Evolutionary conservation across 92 coral and sea anemone species (phyloP).

Genomic region (Epizoanthus illoricatus): DNA sequence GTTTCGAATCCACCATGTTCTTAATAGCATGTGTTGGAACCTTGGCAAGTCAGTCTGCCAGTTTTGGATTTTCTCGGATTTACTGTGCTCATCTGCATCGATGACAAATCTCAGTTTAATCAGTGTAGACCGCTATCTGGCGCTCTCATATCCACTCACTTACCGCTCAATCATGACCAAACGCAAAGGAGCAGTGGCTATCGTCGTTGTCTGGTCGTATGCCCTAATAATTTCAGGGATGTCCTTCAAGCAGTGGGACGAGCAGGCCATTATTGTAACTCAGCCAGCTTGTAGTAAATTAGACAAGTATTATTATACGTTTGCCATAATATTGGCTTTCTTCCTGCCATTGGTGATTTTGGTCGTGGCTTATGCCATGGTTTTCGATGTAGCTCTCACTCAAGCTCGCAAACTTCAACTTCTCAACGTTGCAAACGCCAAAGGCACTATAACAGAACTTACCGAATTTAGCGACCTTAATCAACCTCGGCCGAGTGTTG

Average conservation of each 20-base stretch:
- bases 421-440: conserved; percentile 40
- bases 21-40: conserved; percentile 84
- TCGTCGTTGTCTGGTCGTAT: conserved; percentile 77
- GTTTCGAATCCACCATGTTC: conserved; percentile 88
- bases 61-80: conserved; percentile 86
- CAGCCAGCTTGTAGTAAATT: conserved; percentile 67
- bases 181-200: conserved; percentile 62
- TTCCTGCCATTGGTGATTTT: conserved; percentile 79
- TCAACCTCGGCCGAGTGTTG: conserved; percentile 60
- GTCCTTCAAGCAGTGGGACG: conserved; percentile 82
- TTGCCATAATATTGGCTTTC: conserved; percentile 77
- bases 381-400: conserved; percentile 83
- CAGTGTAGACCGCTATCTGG: conserved; percentile 86
- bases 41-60: conserved; percentile 76
- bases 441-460: conserved; percentile 50
- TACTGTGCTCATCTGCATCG: conserved; percentile 83
- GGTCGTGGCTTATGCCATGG: conserved; percentile 86
- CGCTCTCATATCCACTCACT: conserved; percentile 84
- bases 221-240: conserved; percentile 71
- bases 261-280: conserved; percentile 44
- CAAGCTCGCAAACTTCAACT: conserved; percentile 83
- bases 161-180: conserved; percentile 86
- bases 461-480: conserved; percentile 37
- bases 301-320: conserved; percentile 81
- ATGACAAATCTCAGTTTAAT: conserved; percentile 83